Base-by-base conservation (phyloP, 2,113 vertebrate genomes). In the Dascyllus trimaculatus region DNA sequence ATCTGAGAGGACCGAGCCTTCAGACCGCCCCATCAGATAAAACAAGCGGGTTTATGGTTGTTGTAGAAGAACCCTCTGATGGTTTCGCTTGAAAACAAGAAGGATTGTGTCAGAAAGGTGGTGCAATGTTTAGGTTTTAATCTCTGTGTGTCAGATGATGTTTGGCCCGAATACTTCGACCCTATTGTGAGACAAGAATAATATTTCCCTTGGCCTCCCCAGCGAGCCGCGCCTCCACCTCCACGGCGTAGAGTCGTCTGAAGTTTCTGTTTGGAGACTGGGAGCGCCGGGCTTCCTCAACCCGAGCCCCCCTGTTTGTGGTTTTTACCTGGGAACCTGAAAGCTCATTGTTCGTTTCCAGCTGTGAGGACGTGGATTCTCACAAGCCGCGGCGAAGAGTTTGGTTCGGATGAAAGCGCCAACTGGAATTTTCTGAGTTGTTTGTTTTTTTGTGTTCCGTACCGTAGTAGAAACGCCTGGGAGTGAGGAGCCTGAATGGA, bases 201-300 rank as follows among this genome's bases (percentile, higher is more conserved):
- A 29, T 29, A 46, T 80, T 84, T 77, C 22, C 25, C 26, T 75
- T 60, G 61, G 29, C 54, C 7, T 64, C 59, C 58, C 22, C 61
- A 25, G 19, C 0, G 58, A 49, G 32, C 71, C 18, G 21, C 66
- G 18, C 75, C 75, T 66, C 40, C 6, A 18, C 61, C 82, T 45
- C 69, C 29, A 48, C 80, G 73, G 82, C 1, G 56, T n/a, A 2
- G 17, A 58, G 60, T 3, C 6, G 54, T 81, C 67, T 85, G 35
- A 52, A 26, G 81, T 90, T 82, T 80, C 76, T 84, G 78, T 85
- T 90, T 88, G 32, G 40, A 56, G 73, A 69, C 1, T 48, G 53
- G 81, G 66, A 82, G 80, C 2, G 58, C 48, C 45, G 0, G 13
- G 29, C 49, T 71, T 59, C 71, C 24, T 65, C 35, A 68, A 77